These are phyloP conservation scores for Nothocercus julius DNA, from an alignment of 2,113 vertebrate genomes.

Conservation along the genomic window DNA sequence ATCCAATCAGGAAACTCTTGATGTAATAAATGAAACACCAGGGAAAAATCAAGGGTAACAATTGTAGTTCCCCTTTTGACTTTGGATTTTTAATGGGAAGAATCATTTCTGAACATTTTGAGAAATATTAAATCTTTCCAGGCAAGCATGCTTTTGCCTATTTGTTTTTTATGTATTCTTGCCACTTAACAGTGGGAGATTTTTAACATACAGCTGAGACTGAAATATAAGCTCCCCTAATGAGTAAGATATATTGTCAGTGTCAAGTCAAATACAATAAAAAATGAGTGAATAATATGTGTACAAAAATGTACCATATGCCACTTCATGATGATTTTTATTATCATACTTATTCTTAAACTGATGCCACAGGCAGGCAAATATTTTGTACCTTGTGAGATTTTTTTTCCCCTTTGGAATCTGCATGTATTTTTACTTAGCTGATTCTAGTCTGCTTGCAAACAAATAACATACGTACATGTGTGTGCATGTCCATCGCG, in stretches of 20 bases:
- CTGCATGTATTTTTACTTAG: background rate
- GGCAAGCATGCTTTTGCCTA: slow-evolving; percentile 5
- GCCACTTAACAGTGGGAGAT: slow-evolving; percentile 51
- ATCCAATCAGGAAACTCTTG: slow-evolving; percentile 66
- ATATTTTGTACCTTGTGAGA: slow-evolving; percentile 8
- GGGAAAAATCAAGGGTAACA: slow-evolving; percentile 67
- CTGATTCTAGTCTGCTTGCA: background rate
- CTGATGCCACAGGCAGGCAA: slow-evolving; percentile 18
- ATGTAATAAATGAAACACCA: slow-evolving; percentile 68
- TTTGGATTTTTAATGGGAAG: slow-evolving; percentile 57
- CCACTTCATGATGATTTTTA: slow-evolving; percentile 25
- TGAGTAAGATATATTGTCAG: slow-evolving; percentile 64
- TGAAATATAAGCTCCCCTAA: slow-evolving; percentile 70
- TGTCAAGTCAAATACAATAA: slow-evolving; percentile 69
- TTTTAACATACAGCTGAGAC: slow-evolving; percentile 67
- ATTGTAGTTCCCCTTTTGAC: slow-evolving; percentile 62
- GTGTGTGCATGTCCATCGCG: background rate
- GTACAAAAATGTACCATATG: slow-evolving; percentile 59
- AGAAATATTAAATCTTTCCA: slow-evolving; percentile 36
- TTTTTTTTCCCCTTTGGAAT: background rate
- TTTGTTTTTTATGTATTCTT: slow-evolving; percentile 53
- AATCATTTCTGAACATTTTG: slow-evolving; percentile 58
- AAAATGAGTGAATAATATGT: slow-evolving; percentile 60
- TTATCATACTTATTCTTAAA: slow-evolving; percentile 33
- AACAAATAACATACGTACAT: background rate